Conservation (phyloP, 2,797 vertebrate genomes). For the Gallinago solitaria region DNA sequence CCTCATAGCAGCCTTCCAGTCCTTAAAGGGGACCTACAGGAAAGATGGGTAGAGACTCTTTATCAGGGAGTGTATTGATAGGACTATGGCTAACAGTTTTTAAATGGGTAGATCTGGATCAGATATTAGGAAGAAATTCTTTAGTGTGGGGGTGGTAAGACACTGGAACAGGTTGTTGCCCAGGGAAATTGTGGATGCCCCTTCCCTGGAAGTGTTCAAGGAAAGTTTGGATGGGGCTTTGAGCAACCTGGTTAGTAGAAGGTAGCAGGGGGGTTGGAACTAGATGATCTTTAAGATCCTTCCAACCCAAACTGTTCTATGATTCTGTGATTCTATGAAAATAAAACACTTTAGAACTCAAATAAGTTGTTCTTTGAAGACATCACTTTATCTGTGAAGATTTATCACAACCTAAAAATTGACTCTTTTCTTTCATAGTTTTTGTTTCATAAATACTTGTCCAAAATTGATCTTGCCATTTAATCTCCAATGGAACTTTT, state of each 20-base stretch:
- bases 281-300: neutral
- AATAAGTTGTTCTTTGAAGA: neutral
- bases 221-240: neutral
- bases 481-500: slow-evolving; percentile 24
- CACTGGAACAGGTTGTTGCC: neutral
- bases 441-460: slow-evolving; percentile 1
- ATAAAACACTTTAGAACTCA: neutral
- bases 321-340: neutral
- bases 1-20: neutral
- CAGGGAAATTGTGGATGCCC: neutral
- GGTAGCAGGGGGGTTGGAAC: neutral
- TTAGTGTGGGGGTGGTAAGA: neutral
- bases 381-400: neutral
- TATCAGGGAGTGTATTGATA: neutral
- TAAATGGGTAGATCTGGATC: neutral
- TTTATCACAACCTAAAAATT: neutral
- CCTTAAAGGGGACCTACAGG: neutral
- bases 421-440: neutral
- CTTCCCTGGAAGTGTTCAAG: neutral
- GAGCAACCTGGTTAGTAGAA: neutral
- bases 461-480: neutral
- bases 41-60: neutral
- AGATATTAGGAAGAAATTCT: neutral
- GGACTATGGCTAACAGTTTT: neutral
- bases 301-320: neutral